Percentiles rank a stretch among this genome's conserved stretches.
phyloP scores from a whole-genome alignment of 2,888 invertebrate genomes.

The Drosophila neotestacea region DNA sequence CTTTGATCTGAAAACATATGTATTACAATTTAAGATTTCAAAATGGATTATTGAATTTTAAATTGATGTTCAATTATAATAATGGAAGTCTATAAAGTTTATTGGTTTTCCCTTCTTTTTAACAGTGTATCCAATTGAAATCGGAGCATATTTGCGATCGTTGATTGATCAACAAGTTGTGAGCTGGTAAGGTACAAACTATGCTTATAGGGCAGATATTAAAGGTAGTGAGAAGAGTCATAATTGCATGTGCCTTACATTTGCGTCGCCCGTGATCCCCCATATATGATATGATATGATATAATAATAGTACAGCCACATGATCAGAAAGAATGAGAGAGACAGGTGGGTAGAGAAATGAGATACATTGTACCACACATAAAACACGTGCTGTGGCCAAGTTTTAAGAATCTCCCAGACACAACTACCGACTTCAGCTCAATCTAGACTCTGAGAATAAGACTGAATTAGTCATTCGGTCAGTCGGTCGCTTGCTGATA shows the following conservation, averaged over 20 bases:
- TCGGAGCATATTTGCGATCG: conserved; percentile 27
- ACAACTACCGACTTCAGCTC: background rate
- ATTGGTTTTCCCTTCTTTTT: background rate
- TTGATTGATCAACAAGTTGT: conserved; percentile 29
- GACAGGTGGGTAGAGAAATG: conserved; percentile 15
- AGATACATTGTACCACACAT: conserved; percentile 30
- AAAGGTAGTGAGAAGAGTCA: conserved; percentile 32
- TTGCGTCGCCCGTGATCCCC: conserved; percentile 28
- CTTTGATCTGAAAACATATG: too few species aligned
- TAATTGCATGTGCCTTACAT: conserved; percentile 39
- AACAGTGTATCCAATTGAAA: conserved; percentile 38
- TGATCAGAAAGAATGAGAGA: conserved; percentile 7
- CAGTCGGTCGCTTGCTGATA: conserved; percentile 25
- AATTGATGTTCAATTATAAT: background rate
- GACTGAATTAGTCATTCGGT: conserved; percentile 17
- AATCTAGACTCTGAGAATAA: background rate
- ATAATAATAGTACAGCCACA: conserved; percentile 8
- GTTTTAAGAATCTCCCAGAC: conserved; percentile 7
- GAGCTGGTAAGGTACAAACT: conserved; percentile 7
- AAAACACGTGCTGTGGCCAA: conserved; percentile 35
- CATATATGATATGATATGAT: conserved; percentile 25
- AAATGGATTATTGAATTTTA: too few species aligned
- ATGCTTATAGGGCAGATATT: conserved; percentile 34
- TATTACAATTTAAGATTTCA: too few species aligned
- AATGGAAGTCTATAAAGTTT: background rate